phyloP scores from a whole-genome alignment of 2,888 invertebrate genomes.

The Stratiomys singularior region DNA sequence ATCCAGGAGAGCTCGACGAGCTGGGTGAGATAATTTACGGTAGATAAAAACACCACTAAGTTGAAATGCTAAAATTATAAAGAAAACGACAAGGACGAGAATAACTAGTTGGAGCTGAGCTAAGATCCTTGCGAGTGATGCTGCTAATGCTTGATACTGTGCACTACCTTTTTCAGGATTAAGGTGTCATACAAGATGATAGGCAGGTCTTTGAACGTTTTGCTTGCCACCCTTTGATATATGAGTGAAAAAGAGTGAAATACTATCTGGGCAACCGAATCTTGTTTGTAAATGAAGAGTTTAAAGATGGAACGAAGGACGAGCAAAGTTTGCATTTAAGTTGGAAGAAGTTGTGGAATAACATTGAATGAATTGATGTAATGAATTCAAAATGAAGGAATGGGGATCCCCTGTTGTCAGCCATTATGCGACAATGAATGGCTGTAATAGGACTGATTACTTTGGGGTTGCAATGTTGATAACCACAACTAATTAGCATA shows the following conservation, averaged over 20 bases:
- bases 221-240: neutral
- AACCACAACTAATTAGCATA: conserved; percentile 1
- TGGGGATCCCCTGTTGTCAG: neutral
- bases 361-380: neutral
- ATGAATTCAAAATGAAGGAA: conserved; percentile 15
- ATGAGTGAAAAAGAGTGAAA: neutral
- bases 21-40: conserved; percentile 12
- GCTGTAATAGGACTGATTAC: neutral
- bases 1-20: neutral
- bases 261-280: no score
- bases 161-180: conserved; percentile 11
- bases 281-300: no score
- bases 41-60: conserved; percentile 20
- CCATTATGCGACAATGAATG: neutral
- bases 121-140: neutral
- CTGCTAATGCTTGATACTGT: neutral
- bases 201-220: conserved; percentile 22
- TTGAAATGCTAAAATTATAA: conserved; percentile 10
- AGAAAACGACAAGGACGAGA: neutral
- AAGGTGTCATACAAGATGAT: conserved; percentile 40
- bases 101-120: neutral
- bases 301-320: no score
- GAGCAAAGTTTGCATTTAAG: neutral
- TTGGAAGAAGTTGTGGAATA: neutral
- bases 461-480: neutral